phyloP scores from a whole-genome alignment of 2,888 invertebrate species.

The Acutogordius australiensis region DNA sequence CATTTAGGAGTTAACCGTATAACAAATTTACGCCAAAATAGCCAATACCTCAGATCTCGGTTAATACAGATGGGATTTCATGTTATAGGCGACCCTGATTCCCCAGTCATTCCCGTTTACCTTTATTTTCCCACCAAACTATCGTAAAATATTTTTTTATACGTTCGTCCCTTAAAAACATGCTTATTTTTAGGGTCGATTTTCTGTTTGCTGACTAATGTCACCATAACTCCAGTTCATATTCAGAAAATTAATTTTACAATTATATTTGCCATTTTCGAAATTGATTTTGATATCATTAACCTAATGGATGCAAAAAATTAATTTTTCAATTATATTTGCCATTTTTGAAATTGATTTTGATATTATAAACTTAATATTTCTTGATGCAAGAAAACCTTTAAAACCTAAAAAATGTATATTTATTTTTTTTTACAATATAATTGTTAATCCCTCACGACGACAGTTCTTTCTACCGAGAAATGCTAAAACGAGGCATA shows the following conservation, averaged over 20 bases:
- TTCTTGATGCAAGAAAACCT: no score
- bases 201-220: no score
- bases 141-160: constrained; percentile 38
- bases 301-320: no score
- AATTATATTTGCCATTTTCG: no score
- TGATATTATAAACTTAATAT: no score
- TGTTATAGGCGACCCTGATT: constrained; percentile 62
- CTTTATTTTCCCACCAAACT: constrained; percentile 80
- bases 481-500: constrained; percentile 45
- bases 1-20: constrained; percentile 31
- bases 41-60: constrained; percentile 44
- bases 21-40: constrained; percentile 43
- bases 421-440: no score
- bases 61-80: constrained; percentile 64
- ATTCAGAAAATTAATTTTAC: no score
- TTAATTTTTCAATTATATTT: no score
- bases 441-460: neutral
- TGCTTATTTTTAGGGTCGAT: no score
- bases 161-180: constrained; percentile 4
- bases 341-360: no score
- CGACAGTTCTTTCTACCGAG: constrained; percentile 32
- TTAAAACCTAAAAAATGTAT: neutral
- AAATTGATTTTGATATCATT: no score
- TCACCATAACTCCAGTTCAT: no score
- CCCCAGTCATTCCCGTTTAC: constrained; percentile 79